Evolutionary conservation across 2,888 invertebrate species (phyloP).

Genomic region (Podabrus alpinus): DNA sequence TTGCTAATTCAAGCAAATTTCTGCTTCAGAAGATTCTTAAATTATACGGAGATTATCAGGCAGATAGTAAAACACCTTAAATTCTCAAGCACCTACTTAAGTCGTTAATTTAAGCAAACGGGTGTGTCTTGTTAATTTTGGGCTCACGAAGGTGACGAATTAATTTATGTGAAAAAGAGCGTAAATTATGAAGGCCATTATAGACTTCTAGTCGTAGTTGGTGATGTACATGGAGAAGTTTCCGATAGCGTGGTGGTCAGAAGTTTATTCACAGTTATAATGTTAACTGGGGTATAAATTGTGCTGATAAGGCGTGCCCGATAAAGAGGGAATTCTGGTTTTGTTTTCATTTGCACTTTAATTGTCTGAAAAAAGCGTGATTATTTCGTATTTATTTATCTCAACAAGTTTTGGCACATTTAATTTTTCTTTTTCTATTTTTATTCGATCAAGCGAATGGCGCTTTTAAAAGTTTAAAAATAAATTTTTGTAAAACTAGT

Average conservation of each 20-base stretch:
- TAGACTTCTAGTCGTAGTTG: constrained; percentile 19
- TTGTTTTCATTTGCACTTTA: constrained; percentile 33
- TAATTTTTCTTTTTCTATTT: not conserved
- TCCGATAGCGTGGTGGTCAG: constrained; percentile 47
- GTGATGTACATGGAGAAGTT: constrained; percentile 27
- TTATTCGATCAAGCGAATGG: not conserved
- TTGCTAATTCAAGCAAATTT: not conserved
- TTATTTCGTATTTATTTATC: constrained; percentile 9
- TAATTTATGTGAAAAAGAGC: constrained; percentile 25
- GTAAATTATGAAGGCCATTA: constrained; percentile 31
- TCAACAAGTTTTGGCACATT: constrained; percentile 2
- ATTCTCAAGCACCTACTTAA: not conserved
- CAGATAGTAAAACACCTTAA: not conserved
- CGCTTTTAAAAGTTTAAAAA: constrained; percentile 8
- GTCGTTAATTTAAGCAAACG: not conserved
- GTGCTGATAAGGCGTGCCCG: constrained; percentile 45
- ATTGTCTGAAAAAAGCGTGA: constrained; percentile 27
- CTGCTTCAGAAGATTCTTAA: not conserved
- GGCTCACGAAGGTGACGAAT: constrained; percentile 21
- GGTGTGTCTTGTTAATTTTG: constrained; percentile 3
- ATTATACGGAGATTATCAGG: not conserved
- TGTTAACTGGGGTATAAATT: constrained; percentile 53
- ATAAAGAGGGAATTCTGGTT: constrained; percentile 31
- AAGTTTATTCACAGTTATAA: constrained; percentile 51
- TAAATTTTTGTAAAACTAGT: constrained; percentile 18